phyloP scores from a whole-genome alignment of 2,797 vertebrate genomes.

The Hydrolagus colliei region DNA sequence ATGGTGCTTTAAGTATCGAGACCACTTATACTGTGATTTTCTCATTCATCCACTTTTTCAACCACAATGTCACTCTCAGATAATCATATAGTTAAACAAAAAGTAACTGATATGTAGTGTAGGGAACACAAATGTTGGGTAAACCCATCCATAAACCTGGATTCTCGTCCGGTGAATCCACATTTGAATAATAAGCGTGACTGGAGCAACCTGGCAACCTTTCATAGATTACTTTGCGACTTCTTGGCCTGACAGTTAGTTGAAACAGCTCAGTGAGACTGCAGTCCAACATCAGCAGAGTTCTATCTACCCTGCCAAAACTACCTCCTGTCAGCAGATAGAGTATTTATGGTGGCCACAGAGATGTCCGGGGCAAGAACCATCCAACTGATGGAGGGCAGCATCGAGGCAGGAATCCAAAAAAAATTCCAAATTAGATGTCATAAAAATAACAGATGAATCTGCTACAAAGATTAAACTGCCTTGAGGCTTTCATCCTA shows the following conservation, averaged over 20 bases:
- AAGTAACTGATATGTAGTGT: background rate
- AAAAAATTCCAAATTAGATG: too few species aligned
- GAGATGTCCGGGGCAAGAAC: background rate
- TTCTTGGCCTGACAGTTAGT: background rate
- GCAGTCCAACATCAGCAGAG: background rate
- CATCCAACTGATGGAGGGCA: background rate
- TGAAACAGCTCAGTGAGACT: too few species aligned
- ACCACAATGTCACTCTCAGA: background rate
- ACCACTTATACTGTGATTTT: too few species aligned
- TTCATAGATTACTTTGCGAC: background rate
- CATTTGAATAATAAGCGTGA: conserved; percentile 17
- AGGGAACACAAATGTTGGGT: background rate
- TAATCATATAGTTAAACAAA: background rate
- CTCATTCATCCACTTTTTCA: too few species aligned
- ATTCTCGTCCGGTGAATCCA: background rate
- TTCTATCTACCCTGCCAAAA: background rate
- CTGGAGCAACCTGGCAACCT: background rate
- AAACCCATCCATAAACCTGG: background rate
- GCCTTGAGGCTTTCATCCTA: too few species aligned
- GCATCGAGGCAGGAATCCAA: background rate
- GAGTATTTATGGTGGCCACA: background rate
- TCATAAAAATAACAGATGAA: too few species aligned
- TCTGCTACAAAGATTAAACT: too few species aligned
- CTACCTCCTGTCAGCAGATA: background rate
- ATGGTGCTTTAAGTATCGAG: too few species aligned